A percentile compares a stretch with the other conserved stretches of the same genome.
Evolutionary conservation across 2,113 vertebrate species (phyloP).

Genomic region (Melanostigma gelatinosum): DNA sequence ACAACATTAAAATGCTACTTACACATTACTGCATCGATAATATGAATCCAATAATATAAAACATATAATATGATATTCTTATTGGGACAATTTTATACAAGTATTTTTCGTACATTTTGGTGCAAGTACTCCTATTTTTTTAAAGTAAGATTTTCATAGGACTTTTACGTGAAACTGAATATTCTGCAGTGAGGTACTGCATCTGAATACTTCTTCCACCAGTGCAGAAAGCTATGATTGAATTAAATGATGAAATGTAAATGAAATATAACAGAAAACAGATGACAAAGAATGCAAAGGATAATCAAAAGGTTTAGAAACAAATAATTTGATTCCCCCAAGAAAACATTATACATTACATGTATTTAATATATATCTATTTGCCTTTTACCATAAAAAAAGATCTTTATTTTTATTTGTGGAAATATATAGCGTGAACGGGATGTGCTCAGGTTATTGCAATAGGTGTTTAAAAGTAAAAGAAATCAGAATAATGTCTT

Average conservation of each 20-base stretch:
- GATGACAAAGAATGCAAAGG: not conserved
- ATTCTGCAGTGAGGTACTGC: not conserved
- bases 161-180: not conserved
- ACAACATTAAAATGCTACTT: not conserved
- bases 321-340: not conserved
- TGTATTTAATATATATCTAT: not conserved
- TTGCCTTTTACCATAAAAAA: not conserved
- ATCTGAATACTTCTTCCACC: not conserved
- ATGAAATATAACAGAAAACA: not conserved
- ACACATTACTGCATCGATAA: not conserved
- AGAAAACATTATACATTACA: not conserved
- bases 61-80: not conserved
- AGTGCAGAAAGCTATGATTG: not conserved
- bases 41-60: not conserved
- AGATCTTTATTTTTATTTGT: not conserved
- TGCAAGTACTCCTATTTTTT: not conserved
- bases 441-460: not conserved
- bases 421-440: not conserved
- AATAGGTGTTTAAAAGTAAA: not conserved
- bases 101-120: not conserved
- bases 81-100: not conserved
- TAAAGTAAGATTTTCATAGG: not conserved
- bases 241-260: not conserved
- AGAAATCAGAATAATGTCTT: not conserved
- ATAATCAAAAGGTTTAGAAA: not conserved